Evolutionary conservation across 2,113 vertebrate species (phyloP), one percentile per base, ranked within the genome.

Genomic region (Machaerirhynchus nigripectus): DNA sequence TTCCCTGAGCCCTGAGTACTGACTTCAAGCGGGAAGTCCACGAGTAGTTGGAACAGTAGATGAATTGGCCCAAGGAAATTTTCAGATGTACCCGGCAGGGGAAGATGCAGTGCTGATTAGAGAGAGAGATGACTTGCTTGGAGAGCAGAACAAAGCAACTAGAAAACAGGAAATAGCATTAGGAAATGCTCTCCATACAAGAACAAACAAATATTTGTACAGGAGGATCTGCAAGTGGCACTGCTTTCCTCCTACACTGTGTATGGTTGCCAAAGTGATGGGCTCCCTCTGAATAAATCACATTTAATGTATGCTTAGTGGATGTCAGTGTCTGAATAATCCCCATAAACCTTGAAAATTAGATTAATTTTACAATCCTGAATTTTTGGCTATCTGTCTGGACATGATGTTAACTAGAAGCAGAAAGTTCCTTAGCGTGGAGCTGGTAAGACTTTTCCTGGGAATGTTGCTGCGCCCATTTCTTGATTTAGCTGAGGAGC

Each of bases 111-210:
- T 49, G 15, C 15, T 92, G 53, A 90, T 93, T 63, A 93, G 82
- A 84, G 84, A 90, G 69, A 89, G 78, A 69, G 30, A 40, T 55
- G 5, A 52, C 35, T 83, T 57, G 39, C 73, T 87, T 96, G 90
- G 60, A 94, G 94, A 81, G 82, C 56, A 50, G 65, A 83, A 52
- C 67, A 81, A 19, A 70, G 71, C 81, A 81, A 77, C 87, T 91
- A 69, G 57, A 88, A 96, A 96, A 89, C 64, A 96, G 92, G 92
- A 97, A 93, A 90, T 49, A 91, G 60, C 49, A 19, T 42, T 31
- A 69, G 42, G 46, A 91, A 85, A 65, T 67, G 35, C 26, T 61
- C 4, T 47, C 67, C 0, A 0, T 69, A 42, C 28, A 73, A 64
- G 78, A 71, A 49, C 76, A 75, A 95, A 79, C 56, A 91, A 79